Base-by-base conservation (phyloP, 2,797 vertebrate genomes). In the Phalanger gymnotis region DNA sequence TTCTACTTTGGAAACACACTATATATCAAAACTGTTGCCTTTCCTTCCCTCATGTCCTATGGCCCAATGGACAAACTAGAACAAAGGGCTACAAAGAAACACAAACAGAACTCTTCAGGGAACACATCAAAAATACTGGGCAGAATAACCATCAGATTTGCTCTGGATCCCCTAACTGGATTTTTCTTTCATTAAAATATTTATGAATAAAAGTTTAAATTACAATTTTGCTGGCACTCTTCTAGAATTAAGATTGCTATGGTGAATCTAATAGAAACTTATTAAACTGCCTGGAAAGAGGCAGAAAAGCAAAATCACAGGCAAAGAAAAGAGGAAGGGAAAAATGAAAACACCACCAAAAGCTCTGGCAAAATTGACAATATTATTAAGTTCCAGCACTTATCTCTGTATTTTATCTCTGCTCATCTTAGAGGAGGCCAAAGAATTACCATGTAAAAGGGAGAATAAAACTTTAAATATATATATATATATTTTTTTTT, bases 351-450 rank as follows among this genome's bases (percentile, higher is more conserved):
- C 12, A 30, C 6, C 30, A 16, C 34, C 28, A 52, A n/a, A 90
- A 92, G 53, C 14, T 57, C n/a, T 25, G 40, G 56, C 56, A 55
- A 57, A 51, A 92, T 2, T 94, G 53, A 92, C 22, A 51, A 56
- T 13, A 66, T 12, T 47, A 34, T 47, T 87, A 87, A 40, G 31
- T 30, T 34, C 91, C 27, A 34, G 0, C 81, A 95, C 92, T 94
- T 22, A 54, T 57, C n/a, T 90, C 47, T n/a, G 28, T 66, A 91
- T 89, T 93, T 95, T 52, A 87, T 90, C 81, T 92, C 56, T 96
- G 28, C 9, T 7, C 22, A 55, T 73, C 19, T 93, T 87, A 61
- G 30, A 27, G 6, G 34, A 87, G 91, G 91, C 25, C 40, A 94
- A 91, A 30, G 51, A 81, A 93, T 89, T n/a, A 27, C 16, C 10